phyloP scores from a whole-genome alignment of 1,140 invertebrate species.

The Drosophila prosaltans region DNA sequence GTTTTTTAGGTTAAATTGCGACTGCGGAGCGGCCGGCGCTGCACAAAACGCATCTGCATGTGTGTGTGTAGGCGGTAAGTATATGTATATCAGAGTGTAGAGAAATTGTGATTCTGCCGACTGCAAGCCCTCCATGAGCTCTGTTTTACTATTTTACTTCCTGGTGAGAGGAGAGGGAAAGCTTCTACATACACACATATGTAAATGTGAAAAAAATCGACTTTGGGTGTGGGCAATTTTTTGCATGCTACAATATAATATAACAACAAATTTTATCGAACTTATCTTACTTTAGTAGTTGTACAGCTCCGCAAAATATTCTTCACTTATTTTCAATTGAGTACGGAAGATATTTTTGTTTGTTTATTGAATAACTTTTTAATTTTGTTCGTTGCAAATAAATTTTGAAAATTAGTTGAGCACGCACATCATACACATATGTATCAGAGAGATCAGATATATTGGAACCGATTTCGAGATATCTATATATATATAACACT shows the following conservation, averaged over 20 bases:
- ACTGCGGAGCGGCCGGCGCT: constrained; percentile 64
- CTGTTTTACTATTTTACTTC: constrained; percentile 56
- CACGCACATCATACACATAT: constrained; percentile 53
- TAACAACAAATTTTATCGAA: constrained; percentile 28
- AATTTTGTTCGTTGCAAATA: constrained; percentile 57
- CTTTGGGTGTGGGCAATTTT: constrained; percentile 73
- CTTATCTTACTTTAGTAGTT: constrained; percentile 60
- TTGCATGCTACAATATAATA: constrained; percentile 43
- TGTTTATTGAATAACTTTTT: constrained; percentile 33
- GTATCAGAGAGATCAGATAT: constrained; percentile 15
- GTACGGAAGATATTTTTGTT: constrained; percentile 27
- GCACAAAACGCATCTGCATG: constrained; percentile 49
- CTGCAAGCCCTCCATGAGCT: constrained; percentile 57
- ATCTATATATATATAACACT: constrained; percentile 44
- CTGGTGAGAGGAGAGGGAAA: constrained; percentile 4
- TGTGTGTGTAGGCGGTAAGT: constrained; percentile 60
- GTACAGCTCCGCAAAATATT: constrained; percentile 51
- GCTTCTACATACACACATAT: constrained; percentile 33
- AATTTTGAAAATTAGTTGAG: constrained; percentile 61
- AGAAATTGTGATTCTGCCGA: constrained; percentile 65
- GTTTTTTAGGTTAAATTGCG: constrained; percentile 70
- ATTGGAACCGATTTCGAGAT: constrained; percentile 51
- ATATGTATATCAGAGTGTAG: constrained; percentile 60
- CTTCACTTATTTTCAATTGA: constrained; percentile 32
- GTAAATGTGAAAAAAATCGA: constrained; percentile 69